Evolutionary conservation across 2,113 vertebrate species (phyloP).

Genomic region (Paratilapia polleni): DNA sequence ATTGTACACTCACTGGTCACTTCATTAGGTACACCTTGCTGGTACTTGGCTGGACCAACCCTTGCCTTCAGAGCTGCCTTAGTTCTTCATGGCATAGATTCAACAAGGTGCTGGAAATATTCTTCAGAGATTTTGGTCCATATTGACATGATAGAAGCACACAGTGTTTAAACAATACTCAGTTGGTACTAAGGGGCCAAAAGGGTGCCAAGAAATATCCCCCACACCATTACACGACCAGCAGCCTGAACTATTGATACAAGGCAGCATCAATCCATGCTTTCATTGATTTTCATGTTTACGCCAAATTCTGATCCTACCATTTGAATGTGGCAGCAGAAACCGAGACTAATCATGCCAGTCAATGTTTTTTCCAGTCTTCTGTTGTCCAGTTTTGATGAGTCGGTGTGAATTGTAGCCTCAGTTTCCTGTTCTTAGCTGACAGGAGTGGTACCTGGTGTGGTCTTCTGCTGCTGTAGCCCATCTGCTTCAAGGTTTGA

Average conservation of each 20-base stretch:
- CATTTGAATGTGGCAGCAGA: not conserved
- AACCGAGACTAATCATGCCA: no score
- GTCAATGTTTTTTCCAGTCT: not conserved
- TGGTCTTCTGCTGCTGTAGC: no score
- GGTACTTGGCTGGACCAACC: not conserved
- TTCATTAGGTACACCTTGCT: not conserved
- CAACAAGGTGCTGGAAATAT: not conserved
- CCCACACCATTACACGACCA: not conserved
- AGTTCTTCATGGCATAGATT: not conserved
- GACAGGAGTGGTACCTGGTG: not conserved
- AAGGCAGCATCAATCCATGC: not conserved
- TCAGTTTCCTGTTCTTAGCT: not conserved
- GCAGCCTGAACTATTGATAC: not conserved
- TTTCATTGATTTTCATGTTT: not conserved
- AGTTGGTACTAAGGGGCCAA: not conserved
- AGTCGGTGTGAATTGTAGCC: not conserved
- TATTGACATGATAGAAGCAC: not conserved
- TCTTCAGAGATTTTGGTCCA: no score
- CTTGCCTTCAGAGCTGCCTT: not conserved
- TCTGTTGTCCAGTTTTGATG: not conserved
- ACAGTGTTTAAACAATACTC: not conserved
- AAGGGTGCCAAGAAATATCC: not conserved
- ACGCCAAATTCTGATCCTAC: not conserved
- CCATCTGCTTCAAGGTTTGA: not conserved
- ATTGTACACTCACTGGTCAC: not conserved